Conservation (phyloP, 2,888 invertebrate genomes). For the Drosophila acutilabella region DNA sequence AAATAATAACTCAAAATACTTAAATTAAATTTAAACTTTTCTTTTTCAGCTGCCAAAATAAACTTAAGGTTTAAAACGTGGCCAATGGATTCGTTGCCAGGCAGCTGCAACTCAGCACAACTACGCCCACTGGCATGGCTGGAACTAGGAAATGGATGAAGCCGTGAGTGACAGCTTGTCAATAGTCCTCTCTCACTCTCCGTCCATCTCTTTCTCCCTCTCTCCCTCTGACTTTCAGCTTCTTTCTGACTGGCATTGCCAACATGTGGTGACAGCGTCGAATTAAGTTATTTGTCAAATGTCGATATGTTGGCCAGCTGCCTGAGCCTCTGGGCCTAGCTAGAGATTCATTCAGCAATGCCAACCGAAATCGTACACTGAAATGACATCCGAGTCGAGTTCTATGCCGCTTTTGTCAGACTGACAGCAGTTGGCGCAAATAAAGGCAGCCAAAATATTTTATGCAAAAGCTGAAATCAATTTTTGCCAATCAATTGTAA, state of each 20-base stretch:
- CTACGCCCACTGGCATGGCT: constrained; percentile 1
- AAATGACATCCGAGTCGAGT: constrained; percentile 9
- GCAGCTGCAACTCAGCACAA: constrained; percentile 7
- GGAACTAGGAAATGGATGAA: background rate
- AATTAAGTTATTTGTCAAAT: constrained; percentile 80
- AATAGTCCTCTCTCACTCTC: constrained; percentile 12
- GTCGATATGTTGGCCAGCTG: constrained; percentile 58
- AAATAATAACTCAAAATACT: background rate
- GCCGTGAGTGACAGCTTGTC: constrained; percentile 32
- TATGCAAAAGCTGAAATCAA: constrained; percentile 77
- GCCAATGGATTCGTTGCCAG: constrained; percentile 36
- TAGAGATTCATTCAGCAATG: constrained; percentile 1
- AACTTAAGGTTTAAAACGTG: constrained; percentile 32
- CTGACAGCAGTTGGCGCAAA: constrained; percentile 69
- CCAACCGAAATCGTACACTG: constrained; percentile 2
- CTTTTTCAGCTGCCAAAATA: background rate
- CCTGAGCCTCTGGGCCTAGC: constrained; percentile 18
- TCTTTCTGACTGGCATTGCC: constrained; percentile 32
- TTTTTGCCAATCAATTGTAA: constrained; percentile 78
- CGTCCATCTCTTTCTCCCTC: background rate
- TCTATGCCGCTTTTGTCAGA: constrained; percentile 45
- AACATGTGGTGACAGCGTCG: constrained; percentile 75
- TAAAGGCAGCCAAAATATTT: constrained; percentile 70
- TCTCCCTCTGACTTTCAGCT: background rate
- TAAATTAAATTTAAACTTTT: constrained; percentile 11